Base-by-base conservation (phyloP, 2,797 vertebrate species). In the Menidia menidia region DNA sequence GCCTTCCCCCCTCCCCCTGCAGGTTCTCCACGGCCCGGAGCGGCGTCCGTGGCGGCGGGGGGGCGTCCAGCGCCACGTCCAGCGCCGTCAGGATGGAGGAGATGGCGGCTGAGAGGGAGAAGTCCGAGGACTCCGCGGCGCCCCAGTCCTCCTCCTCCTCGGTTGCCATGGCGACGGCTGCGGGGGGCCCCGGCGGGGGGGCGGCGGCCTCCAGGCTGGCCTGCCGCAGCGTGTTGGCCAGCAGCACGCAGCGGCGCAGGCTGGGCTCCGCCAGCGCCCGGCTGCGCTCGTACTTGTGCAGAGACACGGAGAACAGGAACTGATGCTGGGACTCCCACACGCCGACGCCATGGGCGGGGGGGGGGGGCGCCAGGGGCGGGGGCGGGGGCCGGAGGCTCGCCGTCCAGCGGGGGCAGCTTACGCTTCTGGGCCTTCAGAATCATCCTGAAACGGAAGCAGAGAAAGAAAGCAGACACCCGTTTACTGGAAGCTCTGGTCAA, bases 181-280 rank as follows among this genome's bases (percentile, higher is more conserved):
- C n/a, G n/a, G n/a, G n/a, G n/a, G n/a, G n/a, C n/a, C n/a, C n/a
- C n/a, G n/a, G n/a, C n/a, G n/a, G n/a, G n/a, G n/a, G 3, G 65
- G 64, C 12, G 2, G 69, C 48, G 10, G 85, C 81, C 25, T 93
- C 92, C 0, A 48, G 87, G 86, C 79, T 93, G 85, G 83, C 92
- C 65, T 94, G 91, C 33, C 94, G 92, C 65, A 97, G 88, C 0
- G 95, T 96, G 86, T 96, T 96, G 50, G 92, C 93, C 14, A 97
- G 96, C 0, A 97, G 94, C 1, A 97, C 96, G 0, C 94, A 94
- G 3, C 94, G 78, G 0, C 93, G 89, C 57, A 96, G 92, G 81
- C 94, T 95, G 54, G 94, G 95, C 4, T 95, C 94, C 0, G 89
- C 74, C 1, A 95, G 88, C 64, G 91, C 87, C 66, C 94, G 93